Percentiles rank a stretch among this genome's conserved stretches.
These are phyloP conservation scores for Cotesia congregata DNA, from an alignment of 2,888 invertebrate species.

Conservation along the genomic window DNA sequence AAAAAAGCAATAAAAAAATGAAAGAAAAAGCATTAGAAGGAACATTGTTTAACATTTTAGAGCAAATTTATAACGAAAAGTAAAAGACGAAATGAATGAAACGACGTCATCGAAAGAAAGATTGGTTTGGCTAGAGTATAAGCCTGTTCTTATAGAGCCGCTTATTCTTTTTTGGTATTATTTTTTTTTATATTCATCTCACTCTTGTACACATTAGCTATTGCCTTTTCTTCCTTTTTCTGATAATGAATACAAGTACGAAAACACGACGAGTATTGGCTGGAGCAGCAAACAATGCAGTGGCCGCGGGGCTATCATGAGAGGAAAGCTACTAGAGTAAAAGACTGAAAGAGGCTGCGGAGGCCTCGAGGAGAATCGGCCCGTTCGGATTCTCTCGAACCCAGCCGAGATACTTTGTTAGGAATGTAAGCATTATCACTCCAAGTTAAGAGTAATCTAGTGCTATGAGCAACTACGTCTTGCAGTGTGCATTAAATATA, in stretches of 20 bases:
- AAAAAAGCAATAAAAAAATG: not conserved
- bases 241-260: constrained; percentile 68
- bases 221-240: constrained; percentile 58
- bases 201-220: constrained; percentile 42
- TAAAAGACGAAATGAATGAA: constrained; percentile 7
- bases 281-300: constrained; percentile 66
- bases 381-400: constrained; percentile 38
- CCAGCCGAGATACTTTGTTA: constrained; percentile 59
- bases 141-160: constrained; percentile 36
- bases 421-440: constrained; percentile 69
- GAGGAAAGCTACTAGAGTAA: constrained; percentile 37
- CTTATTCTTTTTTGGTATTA: constrained; percentile 40
- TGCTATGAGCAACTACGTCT: constrained; percentile 64
- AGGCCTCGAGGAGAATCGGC: constrained; percentile 45
- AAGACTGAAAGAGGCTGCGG: constrained; percentile 37
- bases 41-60: constrained; percentile 27
- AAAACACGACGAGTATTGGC: constrained; percentile 67
- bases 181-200: constrained; percentile 36
- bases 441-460: constrained; percentile 67
- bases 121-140: constrained; percentile 19
- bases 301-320: constrained; percentile 69
- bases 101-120: constrained; percentile 21
- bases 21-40: constrained; percentile 15
- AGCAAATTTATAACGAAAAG: constrained; percentile 17
- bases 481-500: constrained; percentile 61